These are phyloP conservation scores for Tragelaphus imberbis DNA, from an alignment of 2,113 vertebrate genomes.

Conservation along the genomic window DNA sequence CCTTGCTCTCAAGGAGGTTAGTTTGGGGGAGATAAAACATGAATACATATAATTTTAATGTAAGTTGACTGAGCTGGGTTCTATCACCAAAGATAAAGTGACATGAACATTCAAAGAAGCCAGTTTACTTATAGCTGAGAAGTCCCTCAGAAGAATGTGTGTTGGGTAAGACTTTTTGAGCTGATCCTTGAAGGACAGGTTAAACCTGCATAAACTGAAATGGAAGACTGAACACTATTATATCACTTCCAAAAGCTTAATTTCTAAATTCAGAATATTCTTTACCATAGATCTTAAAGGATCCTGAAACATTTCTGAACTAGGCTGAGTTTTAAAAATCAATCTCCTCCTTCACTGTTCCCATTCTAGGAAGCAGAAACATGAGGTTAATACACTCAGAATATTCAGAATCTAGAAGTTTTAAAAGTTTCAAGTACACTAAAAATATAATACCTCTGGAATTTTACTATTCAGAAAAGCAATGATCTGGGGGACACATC, in stretches of 20 bases:
- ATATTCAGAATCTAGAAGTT: slow-evolving; percentile 1
- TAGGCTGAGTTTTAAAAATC: not conserved
- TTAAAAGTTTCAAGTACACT: not conserved
- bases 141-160: not conserved
- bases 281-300: not conserved
- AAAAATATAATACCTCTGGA: slow-evolving; percentile 82
- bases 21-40: not conserved
- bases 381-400: not conserved
- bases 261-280: not conserved
- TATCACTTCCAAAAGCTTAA: slow-evolving; percentile 13
- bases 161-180: not conserved
- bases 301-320: slow-evolving; percentile 6
- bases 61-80: not conserved
- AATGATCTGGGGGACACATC: slow-evolving; percentile 95
- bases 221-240: not conserved
- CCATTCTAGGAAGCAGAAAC: not conserved
- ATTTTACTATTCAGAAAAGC: slow-evolving; percentile 86
- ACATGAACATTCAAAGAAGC: not conserved
- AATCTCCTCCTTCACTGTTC: not conserved
- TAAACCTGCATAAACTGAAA: not conserved
- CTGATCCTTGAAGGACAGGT: not conserved
- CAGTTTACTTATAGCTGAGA: not conserved
- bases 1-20: not conserved
- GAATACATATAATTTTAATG: not conserved
- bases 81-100: not conserved